Percentiles rank a stretch among this genome's conserved stretches.
These are phyloP conservation scores for Oncorhynchus mykiss DNA, from an alignment of 2,113 vertebrate genomes.

Conservation along the genomic window DNA sequence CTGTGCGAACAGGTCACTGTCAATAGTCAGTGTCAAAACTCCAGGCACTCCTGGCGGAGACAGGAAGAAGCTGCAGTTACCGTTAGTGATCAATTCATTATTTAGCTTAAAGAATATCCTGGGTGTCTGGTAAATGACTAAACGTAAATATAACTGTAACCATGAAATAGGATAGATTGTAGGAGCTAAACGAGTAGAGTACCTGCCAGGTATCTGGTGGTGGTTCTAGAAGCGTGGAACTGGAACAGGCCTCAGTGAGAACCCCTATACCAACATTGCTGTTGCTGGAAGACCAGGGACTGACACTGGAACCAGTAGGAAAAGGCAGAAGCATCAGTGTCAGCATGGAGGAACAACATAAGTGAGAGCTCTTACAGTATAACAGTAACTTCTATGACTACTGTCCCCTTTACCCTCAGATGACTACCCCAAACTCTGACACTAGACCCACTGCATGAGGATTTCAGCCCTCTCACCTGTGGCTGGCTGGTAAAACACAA, in stretches of 20 bases:
- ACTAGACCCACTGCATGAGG: not conserved
- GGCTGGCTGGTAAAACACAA: not conserved
- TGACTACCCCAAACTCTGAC: not conserved
- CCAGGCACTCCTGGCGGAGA: constrained; percentile 59
- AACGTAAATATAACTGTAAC: not conserved
- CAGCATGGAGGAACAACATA: not conserved
- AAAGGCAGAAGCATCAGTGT: not conserved
- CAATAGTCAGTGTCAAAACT: constrained; percentile 69
- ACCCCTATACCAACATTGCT: constrained; percentile 21
- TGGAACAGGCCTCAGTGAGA: constrained; percentile 8
- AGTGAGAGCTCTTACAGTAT: too few species aligned
- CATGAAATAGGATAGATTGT: not conserved
- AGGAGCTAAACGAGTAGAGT: constrained; percentile 16
- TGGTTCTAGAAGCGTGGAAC: constrained; percentile 11
- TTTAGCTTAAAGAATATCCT: not conserved
- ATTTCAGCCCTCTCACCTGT: not conserved
- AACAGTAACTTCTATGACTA: too few species aligned
- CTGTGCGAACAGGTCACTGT: constrained; percentile 70
- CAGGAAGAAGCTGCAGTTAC: not conserved
- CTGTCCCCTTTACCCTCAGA: not conserved
- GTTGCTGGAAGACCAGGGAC: constrained; percentile 17
- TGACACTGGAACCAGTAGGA: constrained; percentile 22
- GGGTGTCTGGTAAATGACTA: not conserved
- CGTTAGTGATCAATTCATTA: not conserved
- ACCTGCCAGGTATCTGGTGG: constrained; percentile 64